Evolutionary conservation across 92 coral and sea anemone species (phyloP).

Genomic region (Montipora capitata): DNA sequence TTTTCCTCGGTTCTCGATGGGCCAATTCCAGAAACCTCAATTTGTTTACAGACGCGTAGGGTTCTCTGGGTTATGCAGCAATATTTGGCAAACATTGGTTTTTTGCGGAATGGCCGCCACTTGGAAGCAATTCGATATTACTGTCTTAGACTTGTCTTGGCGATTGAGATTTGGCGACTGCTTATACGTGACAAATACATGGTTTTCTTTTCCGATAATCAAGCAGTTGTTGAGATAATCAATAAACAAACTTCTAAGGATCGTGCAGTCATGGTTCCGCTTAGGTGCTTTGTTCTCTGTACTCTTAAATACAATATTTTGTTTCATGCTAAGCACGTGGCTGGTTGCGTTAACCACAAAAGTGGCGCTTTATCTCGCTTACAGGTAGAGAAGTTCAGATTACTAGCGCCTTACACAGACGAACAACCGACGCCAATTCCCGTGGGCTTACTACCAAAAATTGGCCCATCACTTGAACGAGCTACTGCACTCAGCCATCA

Average conservation of each 20-base stretch:
- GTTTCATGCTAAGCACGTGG: conserved; percentile 72
- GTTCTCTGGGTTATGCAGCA: conserved; percentile 1
- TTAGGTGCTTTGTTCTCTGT: conserved; percentile 45
- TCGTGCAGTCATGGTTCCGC: conserved; percentile 58
- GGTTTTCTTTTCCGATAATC: conserved; percentile 73
- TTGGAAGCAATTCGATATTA: conserved; percentile 44
- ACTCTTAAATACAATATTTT: conserved; percentile 40
- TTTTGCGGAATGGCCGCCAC: conserved; percentile 52
- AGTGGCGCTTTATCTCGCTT: conserved; percentile 74
- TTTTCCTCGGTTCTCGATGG: conserved; percentile 40
- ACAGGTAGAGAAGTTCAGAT: conserved; percentile 68
- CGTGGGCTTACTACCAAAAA: conserved; percentile 47
- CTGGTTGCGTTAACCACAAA: conserved; percentile 56
- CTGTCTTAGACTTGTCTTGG: conserved; percentile 48
- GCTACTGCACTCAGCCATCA: conserved; percentile 16
- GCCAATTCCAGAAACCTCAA: conserved; percentile 8
- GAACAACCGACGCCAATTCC: conserved; percentile 55
- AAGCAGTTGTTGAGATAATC: conserved; percentile 74
- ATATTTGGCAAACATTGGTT: conserved; percentile 42
- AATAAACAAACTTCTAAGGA: conserved; percentile 73
- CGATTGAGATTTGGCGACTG: conserved; percentile 38
- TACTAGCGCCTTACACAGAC: conserved; percentile 59
- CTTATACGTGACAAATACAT: conserved; percentile 28
- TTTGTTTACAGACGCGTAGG: conserved; percentile 57
- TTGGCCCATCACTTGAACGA: conserved; percentile 39